phyloP scores from a whole-genome alignment of 2,797 vertebrate species.

The Argyrosomus regius region DNA sequence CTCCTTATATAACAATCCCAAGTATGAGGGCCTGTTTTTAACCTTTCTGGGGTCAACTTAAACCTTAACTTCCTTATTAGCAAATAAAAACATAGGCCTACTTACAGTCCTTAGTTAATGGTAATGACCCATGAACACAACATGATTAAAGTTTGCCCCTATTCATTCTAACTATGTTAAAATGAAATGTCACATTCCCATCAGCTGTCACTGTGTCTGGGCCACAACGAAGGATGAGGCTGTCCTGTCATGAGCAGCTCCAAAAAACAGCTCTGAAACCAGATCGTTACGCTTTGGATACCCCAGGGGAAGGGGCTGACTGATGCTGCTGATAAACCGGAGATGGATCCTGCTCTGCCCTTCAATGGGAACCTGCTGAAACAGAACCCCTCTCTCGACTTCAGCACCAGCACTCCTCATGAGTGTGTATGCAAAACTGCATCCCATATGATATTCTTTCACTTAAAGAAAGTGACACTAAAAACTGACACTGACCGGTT shows the following conservation, averaged over 20 bases:
- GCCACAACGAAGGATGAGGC: neutral
- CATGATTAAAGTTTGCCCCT: neutral
- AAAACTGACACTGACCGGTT: no score
- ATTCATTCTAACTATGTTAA: neutral
- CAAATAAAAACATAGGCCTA: neutral
- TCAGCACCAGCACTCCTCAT: slow-evolving; percentile 7
- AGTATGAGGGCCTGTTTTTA: neutral
- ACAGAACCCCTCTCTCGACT: slow-evolving; percentile 21
- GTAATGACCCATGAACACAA: neutral
- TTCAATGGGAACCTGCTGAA: slow-evolving; percentile 35
- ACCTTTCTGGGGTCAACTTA: neutral
- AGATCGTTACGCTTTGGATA: slow-evolving; percentile 26
- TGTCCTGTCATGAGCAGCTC: neutral
- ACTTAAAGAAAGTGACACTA: no score
- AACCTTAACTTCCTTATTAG: slow-evolving; percentile 14
- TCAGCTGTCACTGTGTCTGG: slow-evolving; percentile 41
- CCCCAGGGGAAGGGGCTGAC: slow-evolving; percentile 8
- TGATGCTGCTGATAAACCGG: slow-evolving; percentile 61
- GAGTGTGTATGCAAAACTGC: neutral
- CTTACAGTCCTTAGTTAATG: neutral
- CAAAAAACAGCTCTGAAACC: slow-evolving; percentile 54
- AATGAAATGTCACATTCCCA: slow-evolving; percentile 9
- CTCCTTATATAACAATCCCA: neutral
- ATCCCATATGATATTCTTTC: neutral
- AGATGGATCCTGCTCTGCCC: slow-evolving; percentile 37